phyloP scores from a whole-genome alignment of 2,888 invertebrate genomes.

The Napeogenes sylphis region DNA sequence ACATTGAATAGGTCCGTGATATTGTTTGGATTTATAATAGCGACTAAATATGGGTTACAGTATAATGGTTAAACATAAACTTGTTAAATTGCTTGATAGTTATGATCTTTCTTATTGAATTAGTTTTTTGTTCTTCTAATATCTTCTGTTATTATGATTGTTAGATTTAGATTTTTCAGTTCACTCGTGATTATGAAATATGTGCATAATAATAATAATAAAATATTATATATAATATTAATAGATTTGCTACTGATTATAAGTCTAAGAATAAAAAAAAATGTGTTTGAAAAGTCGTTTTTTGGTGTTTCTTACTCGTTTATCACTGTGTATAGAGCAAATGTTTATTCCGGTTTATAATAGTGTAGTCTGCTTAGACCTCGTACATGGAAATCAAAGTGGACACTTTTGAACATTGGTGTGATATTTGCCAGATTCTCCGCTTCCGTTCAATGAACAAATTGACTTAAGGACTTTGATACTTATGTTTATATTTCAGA shows the following conservation, averaged over 20 bases:
- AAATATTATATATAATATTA: too few species aligned
- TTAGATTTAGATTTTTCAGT: background rate
- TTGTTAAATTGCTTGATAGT: conserved; percentile 3
- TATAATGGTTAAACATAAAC: conserved; percentile 17
- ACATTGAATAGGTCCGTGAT: conserved; percentile 59
- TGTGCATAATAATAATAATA: too few species aligned
- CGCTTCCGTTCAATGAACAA: conserved; percentile 25
- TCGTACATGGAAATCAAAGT: conserved; percentile 21
- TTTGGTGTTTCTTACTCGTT: conserved; percentile 40
- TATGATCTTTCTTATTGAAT: background rate
- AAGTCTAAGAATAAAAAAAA: too few species aligned
- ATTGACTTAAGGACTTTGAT: conserved; percentile 12
- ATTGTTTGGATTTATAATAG: conserved; percentile 71
- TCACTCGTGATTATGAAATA: too few species aligned
- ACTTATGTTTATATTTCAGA: background rate
- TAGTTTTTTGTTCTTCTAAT: background rate
- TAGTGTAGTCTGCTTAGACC: conserved; percentile 26
- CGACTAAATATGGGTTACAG: conserved; percentile 55
- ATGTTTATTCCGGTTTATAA: conserved; percentile 21
- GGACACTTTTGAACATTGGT: conserved; percentile 22
- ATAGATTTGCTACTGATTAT: too few species aligned
- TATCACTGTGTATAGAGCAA: conserved; percentile 15
- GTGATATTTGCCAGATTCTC: conserved; percentile 28
- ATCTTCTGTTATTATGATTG: background rate
- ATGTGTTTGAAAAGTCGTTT: background rate